Conservation (phyloP, 2,113 vertebrate genomes). For the Ardeotis arabs region DNA sequence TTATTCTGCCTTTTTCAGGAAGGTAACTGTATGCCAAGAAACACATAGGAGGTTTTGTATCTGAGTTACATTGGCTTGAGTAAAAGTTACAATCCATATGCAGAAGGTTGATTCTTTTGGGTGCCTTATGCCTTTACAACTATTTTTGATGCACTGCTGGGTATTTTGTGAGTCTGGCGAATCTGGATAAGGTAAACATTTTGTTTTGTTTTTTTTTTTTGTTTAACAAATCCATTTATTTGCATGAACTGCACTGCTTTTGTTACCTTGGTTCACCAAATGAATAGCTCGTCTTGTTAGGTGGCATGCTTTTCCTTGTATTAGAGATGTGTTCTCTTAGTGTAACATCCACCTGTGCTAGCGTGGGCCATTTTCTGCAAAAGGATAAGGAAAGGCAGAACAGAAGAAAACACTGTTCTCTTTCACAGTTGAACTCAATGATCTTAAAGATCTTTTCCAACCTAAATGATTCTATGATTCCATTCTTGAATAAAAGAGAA, state of each 20-base stretch:
- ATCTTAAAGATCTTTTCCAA: not conserved
- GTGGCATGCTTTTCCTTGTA: not conserved
- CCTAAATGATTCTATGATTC: not conserved
- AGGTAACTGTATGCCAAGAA: not conserved
- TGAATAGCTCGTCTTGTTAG: not conserved
- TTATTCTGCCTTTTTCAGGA: not conserved
- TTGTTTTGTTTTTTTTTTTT: no score
- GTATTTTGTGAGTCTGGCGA: not conserved
- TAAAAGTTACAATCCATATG: not conserved
- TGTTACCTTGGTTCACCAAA: not conserved
- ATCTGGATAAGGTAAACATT: not conserved
- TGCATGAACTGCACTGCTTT: not conserved
- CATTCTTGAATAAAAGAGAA: not conserved
- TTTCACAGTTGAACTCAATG: not conserved
- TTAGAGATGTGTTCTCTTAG: not conserved
- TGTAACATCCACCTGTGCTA: not conserved
- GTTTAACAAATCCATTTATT: not conserved
- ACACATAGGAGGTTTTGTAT: accelerated
- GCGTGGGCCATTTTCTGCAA: not conserved
- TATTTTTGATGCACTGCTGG: not conserved
- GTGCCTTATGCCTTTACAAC: not conserved
- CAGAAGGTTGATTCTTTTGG: not conserved
- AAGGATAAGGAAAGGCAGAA: not conserved
- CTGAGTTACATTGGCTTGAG: not conserved
- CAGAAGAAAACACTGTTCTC: not conserved